Evolutionary conservation across 2,797 vertebrate genomes (phyloP).

Genomic region (Dermochelys coriacea): DNA sequence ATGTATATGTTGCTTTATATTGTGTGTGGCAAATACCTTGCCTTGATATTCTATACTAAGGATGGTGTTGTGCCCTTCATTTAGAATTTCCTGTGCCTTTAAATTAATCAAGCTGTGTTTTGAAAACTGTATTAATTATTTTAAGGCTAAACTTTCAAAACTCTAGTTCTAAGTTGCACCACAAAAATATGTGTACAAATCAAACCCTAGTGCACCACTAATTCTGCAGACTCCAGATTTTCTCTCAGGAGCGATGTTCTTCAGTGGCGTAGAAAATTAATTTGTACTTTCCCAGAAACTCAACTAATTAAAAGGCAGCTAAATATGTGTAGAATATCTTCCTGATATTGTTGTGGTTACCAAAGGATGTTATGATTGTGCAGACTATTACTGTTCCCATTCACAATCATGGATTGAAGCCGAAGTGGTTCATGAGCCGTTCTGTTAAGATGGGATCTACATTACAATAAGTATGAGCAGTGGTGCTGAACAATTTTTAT

Average conservation of each 20-base stretch:
- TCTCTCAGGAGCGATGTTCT: neutral
- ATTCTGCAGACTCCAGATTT: neutral
- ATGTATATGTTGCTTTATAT: neutral
- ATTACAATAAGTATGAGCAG: too few relatives aligned
- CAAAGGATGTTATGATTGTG: too few relatives aligned
- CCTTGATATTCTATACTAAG: neutral
- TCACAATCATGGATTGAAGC: too few relatives aligned
- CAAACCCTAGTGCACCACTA: neutral
- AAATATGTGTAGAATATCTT: too few relatives aligned
- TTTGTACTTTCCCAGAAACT: too few relatives aligned
- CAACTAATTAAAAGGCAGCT: neutral
- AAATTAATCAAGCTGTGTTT: neutral
- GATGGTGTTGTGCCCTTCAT: neutral
- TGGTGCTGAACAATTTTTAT: too few relatives aligned
- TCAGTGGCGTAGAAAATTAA: neutral
- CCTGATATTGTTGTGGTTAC: neutral
- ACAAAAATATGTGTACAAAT: neutral
- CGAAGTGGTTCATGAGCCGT: too few relatives aligned
- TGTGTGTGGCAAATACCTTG: neutral
- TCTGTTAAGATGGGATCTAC: too few relatives aligned
- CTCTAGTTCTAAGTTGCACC: neutral
- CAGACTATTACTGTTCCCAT: too few relatives aligned
- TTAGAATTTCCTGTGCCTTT: neutral
- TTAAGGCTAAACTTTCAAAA: neutral
- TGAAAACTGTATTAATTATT: neutral